Evolutionary conservation across 2,113 vertebrate species (phyloP).

Genomic region (Athene noctua): DNA sequence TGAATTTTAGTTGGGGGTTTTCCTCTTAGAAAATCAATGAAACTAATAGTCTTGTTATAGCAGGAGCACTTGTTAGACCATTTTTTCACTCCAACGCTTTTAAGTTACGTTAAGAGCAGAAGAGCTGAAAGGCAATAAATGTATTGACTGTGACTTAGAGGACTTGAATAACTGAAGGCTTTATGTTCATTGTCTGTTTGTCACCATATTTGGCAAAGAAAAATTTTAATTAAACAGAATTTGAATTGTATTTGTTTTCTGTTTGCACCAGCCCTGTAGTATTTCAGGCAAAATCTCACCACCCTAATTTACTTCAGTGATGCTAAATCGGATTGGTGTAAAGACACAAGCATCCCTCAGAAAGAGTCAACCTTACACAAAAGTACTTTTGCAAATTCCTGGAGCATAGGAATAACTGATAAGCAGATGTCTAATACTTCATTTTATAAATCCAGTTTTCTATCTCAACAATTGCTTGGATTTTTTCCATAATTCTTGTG

Average conservation of each 20-base stretch:
- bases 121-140: slow-evolving; percentile 8
- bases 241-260: not conserved
- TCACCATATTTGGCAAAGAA: not conserved
- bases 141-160: not conserved
- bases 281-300: not conserved
- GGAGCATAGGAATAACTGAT: not conserved
- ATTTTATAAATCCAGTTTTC: not conserved
- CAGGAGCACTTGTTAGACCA: slow-evolving; percentile 48
- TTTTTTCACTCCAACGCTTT: slow-evolving; percentile 50
- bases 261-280: rapidly evolving
- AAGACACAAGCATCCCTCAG: not conserved
- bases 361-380: not conserved
- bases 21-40: slow-evolving; percentile 77
- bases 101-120: slow-evolving; percentile 53
- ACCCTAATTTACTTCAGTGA: not conserved
- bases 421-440: not conserved
- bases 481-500: not conserved
- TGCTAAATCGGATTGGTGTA: not conserved
- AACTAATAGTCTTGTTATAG: slow-evolving; percentile 66
- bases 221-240: not conserved
- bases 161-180: not conserved
- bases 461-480: not conserved
- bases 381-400: not conserved
- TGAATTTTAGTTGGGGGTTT: slow-evolving; percentile 65
- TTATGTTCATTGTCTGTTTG: not conserved